Base-by-base conservation (phyloP, 2,888 invertebrate species). In the Chrysolina oricalcia region DNA sequence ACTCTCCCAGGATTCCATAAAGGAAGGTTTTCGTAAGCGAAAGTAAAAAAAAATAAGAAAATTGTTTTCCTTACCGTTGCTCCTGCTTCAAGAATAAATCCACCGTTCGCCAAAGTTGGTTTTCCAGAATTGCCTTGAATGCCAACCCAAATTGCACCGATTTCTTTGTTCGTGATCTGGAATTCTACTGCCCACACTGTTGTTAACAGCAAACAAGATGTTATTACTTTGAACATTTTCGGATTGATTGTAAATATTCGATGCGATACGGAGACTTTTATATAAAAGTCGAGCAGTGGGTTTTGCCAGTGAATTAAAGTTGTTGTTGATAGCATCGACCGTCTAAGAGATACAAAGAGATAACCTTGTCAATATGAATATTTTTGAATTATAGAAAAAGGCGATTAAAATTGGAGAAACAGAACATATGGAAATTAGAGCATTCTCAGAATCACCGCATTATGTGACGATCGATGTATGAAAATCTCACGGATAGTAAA, bases 91-190 rank as follows among this genome's bases (percentile, higher is more conserved):
- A 87, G 75, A 50, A 80, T 77, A 70, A 86, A 86, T 50, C 87
- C 87, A 1, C 86, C 86, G 75, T 83, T 83, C 10, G 80, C 78
- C 21, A 86, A 73, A 67, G 79, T 74, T 3, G 76, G 77, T 66
- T 83, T 80, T n/a, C 81, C 83, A 17, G 81, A 74, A 73, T 86
- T 85, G 41, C 85, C 86, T 73, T 81, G 84, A 69, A 83, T 84
- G 9, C 86, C 86, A 11, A 86, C 77, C 86, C 86, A 85, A 13
- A 86, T 78, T 27, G 80, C 77, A 8, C 84, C 85, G 48, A 78
- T 79, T 62, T 84, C 82, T 8, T 76, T 78, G 73, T 86, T 86
- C 15, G 70, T 43, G 27, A 86, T 83, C 43, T 82, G 79, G 73
- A 86, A 85, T 46, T 81, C 77, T 9, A 81, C 83, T 41, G 78